These are phyloP conservation scores for Carcinoscorpius rotundicauda DNA, from an alignment of 1,140 invertebrate genomes.

Conservation along the genomic window DNA sequence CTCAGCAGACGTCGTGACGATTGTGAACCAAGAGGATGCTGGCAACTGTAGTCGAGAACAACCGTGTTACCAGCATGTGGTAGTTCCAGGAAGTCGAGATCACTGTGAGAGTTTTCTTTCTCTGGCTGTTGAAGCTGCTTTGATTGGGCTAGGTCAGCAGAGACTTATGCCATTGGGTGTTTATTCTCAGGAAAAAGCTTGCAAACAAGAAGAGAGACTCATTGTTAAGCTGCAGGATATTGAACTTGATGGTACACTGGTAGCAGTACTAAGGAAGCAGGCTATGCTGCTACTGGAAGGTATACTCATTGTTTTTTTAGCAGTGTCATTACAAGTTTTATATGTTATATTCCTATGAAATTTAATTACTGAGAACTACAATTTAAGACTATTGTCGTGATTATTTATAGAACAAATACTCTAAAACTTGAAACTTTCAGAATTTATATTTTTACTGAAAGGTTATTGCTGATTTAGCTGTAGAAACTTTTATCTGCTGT, in stretches of 20 bases:
- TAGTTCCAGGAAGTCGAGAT: slow-evolving; percentile 49
- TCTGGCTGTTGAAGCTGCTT: slow-evolving; percentile 51
- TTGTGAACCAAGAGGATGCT: no score
- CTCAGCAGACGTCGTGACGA: no score
- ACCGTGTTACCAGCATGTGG: slow-evolving; percentile 57
- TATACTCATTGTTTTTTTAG: not conserved
- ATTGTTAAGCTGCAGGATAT: slow-evolving; percentile 60
- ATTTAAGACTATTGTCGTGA: no score
- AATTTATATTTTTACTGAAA: no score
- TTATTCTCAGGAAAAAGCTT: slow-evolving; percentile 62
- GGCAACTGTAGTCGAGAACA: slow-evolving; percentile 14
- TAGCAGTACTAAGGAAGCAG: slow-evolving; percentile 39
- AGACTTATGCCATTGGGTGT: slow-evolving; percentile 60
- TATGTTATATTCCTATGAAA: no score
- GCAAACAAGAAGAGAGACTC: slow-evolving; percentile 61
- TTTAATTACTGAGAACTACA: no score
- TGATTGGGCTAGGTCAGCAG: slow-evolving; percentile 57
- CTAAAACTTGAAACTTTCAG: no score
- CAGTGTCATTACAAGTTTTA: no score
- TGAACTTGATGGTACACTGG: slow-evolving; percentile 53
- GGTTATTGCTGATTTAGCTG: no score
- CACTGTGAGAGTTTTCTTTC: slow-evolving; percentile 59
- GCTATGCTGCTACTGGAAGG: slow-evolving; percentile 44
- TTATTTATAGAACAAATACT: no score
- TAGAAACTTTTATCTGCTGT: no score